A percentile compares a stretch with the other conserved stretches of the same genome.
phyloP scores from a whole-genome alignment of 2,797 vertebrate species.

The Sebastes aleutianus region DNA sequence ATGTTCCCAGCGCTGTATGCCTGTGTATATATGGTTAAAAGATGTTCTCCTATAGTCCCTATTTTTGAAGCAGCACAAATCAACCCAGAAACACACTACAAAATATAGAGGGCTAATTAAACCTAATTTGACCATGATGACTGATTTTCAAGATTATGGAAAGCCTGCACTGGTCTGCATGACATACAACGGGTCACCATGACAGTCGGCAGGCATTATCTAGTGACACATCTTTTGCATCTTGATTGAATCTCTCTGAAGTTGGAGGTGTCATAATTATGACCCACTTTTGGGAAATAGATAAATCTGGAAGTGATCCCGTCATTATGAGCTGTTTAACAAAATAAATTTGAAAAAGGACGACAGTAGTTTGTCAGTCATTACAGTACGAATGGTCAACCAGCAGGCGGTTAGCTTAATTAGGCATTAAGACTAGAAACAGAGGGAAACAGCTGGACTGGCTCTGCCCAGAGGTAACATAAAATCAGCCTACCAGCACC shows the following conservation, averaged over 20 bases:
- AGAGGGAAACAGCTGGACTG: no score
- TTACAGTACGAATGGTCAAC: no score
- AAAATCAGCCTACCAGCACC: no score
- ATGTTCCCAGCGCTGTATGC: not conserved
- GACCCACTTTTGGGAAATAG: not conserved
- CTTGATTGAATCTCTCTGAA: not conserved
- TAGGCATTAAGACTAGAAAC: no score
- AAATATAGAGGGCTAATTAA: not conserved
- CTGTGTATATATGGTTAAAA: not conserved
- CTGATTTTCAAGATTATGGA: conserved; percentile 4
- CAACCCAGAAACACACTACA: not conserved
- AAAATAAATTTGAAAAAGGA: no score
- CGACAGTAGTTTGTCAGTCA: no score
- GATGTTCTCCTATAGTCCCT: not conserved
- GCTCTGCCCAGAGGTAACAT: no score
- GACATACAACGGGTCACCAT: not conserved
- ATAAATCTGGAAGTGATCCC: not conserved
- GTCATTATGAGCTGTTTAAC: not conserved
- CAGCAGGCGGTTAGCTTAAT: no score
- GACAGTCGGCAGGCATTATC: not conserved
- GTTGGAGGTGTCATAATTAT: not conserved
- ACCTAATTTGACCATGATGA: not conserved
- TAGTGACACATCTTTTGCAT: not conserved
- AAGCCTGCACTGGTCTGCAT: not conserved
- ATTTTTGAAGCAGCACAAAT: not conserved